Conservation (phyloP, 2,113 vertebrate species). For the Notothenia rossii region DNA sequence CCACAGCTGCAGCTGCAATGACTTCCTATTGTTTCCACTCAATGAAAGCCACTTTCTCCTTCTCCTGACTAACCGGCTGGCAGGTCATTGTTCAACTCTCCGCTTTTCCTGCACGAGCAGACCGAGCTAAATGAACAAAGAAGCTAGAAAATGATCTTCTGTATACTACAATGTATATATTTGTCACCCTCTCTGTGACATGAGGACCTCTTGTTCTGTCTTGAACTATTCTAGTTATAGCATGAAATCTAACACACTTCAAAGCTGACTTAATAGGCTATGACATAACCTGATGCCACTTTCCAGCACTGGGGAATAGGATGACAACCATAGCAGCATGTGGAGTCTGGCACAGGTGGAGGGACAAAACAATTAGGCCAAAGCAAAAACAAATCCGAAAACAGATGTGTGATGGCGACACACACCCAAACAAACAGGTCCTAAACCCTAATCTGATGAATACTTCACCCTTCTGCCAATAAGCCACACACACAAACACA, state of each 20-base stretch:
- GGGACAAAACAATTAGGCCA: slow-evolving; percentile 29
- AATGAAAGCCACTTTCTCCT: slow-evolving; percentile 80
- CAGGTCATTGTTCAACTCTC: slow-evolving; percentile 62
- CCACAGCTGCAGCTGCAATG: slow-evolving; percentile 80
- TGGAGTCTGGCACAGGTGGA: slow-evolving; percentile 40
- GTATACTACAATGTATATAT: background rate
- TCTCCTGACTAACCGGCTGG: slow-evolving; percentile 51
- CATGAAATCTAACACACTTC: slow-evolving; percentile 54
- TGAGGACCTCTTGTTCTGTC: background rate
- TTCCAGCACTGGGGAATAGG: slow-evolving; percentile 17
- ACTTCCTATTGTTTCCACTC: slow-evolving; percentile 84
- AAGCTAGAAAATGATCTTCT: background rate
- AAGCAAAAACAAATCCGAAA: slow-evolving; percentile 27
- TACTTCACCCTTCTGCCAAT: background rate
- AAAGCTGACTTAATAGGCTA: slow-evolving; percentile 33
- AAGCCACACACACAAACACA: slow-evolving; percentile 42
- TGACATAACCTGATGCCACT: slow-evolving; percentile 60
- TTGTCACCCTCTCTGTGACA: slow-evolving; percentile 12
- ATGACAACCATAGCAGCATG: slow-evolving; percentile 42
- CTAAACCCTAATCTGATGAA: too few species aligned
- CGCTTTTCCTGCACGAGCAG: slow-evolving; percentile 57
- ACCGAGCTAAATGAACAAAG: slow-evolving; percentile 17
- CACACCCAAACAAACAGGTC: slow-evolving; percentile 1
- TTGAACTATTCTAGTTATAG: slow-evolving; percentile 33
- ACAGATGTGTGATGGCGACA: slow-evolving; percentile 48